Conservation (phyloP, 2,113 vertebrate species). For the Notarius lentiginosus region DNA sequence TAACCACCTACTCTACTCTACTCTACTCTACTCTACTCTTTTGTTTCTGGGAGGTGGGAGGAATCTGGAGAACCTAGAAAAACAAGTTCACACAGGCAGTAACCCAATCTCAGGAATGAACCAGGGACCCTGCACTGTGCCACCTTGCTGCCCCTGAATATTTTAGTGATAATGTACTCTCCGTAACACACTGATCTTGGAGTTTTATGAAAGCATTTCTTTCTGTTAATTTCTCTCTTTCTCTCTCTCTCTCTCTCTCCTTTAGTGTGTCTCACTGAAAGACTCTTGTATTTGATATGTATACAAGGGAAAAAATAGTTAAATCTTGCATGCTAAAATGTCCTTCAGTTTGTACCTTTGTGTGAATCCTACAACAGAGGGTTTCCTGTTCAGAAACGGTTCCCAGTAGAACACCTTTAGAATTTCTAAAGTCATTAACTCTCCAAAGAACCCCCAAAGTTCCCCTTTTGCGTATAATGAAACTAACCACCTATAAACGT, state of each 20-base stretch:
- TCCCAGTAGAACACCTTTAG: neutral
- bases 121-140: neutral
- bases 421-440: neutral
- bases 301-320: neutral
- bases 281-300: neutral
- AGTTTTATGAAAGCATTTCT: neutral
- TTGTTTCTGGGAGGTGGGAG: neutral
- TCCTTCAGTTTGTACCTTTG: neutral
- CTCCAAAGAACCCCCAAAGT: neutral
- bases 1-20: too few relatives aligned
- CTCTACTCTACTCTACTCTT: neutral
- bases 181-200: neutral
- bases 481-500: neutral
- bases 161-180: neutral
- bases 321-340: neutral
- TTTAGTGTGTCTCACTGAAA: neutral
- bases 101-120: neutral
- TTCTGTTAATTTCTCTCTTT: neutral
- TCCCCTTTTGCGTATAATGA: neutral
- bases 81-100: neutral
- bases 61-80: neutral
- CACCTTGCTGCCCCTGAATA: neutral
- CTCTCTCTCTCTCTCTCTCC: too few relatives aligned
- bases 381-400: neutral
- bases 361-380: neutral